Evolutionary conservation across 2,888 invertebrate species (phyloP).

Genomic region (Alviniconcha strummeri): DNA sequence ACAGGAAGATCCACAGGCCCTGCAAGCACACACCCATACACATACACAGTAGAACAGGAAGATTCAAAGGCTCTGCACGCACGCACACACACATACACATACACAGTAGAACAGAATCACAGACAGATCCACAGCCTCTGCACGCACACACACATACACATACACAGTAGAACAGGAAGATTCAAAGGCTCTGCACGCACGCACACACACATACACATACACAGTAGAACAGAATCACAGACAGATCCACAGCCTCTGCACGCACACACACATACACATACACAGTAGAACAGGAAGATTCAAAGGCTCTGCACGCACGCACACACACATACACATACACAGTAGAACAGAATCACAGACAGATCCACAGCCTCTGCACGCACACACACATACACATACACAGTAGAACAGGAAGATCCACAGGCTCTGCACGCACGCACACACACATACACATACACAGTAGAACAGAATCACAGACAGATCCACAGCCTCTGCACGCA

Average conservation of each 20-base stretch:
- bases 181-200: not conserved
- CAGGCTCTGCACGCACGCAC: not conserved
- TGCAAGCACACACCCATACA: conserved; percentile 41
- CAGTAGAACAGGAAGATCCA: not conserved
- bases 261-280: not conserved
- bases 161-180: not conserved
- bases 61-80: not conserved
- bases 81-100: not conserved
- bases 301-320: not conserved
- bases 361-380: not conserved
- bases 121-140: not conserved
- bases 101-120: not conserved
- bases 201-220: not conserved
- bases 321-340: not conserved
- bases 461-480: not conserved
- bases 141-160: not conserved
- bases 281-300: not conserved
- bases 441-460: not conserved
- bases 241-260: not conserved
- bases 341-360: not conserved
- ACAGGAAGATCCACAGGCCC: conserved; percentile 70
- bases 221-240: not conserved
- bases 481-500: not conserved
- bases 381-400: not conserved
- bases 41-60: not conserved